Base-by-base conservation (phyloP, 2,888 invertebrate species). In the Ecliptopera silaceata region DNA sequence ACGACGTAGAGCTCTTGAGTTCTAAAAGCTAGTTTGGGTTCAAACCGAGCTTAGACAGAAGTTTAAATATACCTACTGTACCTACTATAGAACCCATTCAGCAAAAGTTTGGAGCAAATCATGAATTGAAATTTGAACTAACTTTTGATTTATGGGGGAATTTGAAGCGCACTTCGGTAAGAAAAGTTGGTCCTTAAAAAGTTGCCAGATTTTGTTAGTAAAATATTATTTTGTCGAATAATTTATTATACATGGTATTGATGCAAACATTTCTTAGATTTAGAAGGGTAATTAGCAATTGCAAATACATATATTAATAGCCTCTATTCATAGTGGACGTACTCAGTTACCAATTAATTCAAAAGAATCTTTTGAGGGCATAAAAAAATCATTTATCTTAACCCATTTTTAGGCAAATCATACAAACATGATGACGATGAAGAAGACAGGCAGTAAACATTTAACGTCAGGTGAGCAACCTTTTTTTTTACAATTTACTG, bases 81-180 rank as follows among this genome's bases (percentile, higher is more conserved):
- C 50, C 31, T 48, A 31, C 50, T 18, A 41, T 26, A 48, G 38
- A 53, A 34, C 32, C 52, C 45, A 53, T 58, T 58, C 41, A 53
- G 43, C 45, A 11, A 48, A 53, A 46, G 53, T 58, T 58, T 32
- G 20, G 48, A 44, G 51, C 45, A 52, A 55, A 61, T 59, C 51
- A 48, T 58, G 48, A 55, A 55, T 55, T 55, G 44, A 51, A 54
- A 48, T 43, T 50, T 42, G 41, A 48, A 54, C 20, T 20, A 57
- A 57, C 57, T 58, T 61, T 18, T 55, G 48, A 61, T 61, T 58
- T 58, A 55, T 51, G 34, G 15, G 22, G 34, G 46, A 22, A n/a
- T 56, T 56, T 48, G 38, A 53, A 46, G 32, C 41, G 52, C 49
- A 17, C 49, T 60, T 53, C 38, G 39, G 34, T 13, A 52, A 29